Evolutionary conservation across 2,797 vertebrate species (phyloP).

Genomic region (Pyrocephalus nanus): DNA sequence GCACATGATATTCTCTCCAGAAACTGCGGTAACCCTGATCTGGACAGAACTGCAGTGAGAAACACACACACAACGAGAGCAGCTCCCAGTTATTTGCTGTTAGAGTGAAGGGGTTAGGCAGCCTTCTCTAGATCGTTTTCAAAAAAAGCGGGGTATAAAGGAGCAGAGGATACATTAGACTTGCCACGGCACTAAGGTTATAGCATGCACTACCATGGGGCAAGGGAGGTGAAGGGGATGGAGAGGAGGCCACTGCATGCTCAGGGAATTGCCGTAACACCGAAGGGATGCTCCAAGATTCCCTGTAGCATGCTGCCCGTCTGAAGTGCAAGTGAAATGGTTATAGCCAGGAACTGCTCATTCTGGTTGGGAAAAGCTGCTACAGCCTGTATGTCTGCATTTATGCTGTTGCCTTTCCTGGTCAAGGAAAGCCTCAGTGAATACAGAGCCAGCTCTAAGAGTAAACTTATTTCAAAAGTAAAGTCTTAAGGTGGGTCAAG

Average conservation of each 20-base stretch:
- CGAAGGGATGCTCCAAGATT: neutral
- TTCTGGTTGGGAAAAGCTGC: neutral
- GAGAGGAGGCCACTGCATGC: fast-evolving
- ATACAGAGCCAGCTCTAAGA: neutral
- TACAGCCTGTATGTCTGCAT: neutral
- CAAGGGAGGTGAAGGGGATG: neutral
- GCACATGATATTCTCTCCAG: neutral
- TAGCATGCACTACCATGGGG: neutral
- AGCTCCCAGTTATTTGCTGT: neutral
- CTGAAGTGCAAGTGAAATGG: neutral
- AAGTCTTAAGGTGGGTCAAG: neutral
- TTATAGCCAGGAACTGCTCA: neutral
- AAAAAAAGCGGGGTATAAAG: neutral
- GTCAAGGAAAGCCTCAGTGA: neutral
- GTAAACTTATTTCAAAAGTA: neutral
- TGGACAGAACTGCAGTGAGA: neutral
- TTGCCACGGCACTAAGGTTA: neutral
- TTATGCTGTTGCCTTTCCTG: neutral
- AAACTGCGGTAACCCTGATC: neutral
- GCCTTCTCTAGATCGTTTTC: neutral
- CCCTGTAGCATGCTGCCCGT: neutral
- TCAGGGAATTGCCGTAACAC: neutral
- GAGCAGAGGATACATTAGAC: neutral
- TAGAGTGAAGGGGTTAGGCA: neutral
- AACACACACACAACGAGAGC: fast-evolving